These are phyloP conservation scores for Potamilus streckersoni DNA, from an alignment of 1,140 invertebrate species.

Conservation along the genomic window DNA sequence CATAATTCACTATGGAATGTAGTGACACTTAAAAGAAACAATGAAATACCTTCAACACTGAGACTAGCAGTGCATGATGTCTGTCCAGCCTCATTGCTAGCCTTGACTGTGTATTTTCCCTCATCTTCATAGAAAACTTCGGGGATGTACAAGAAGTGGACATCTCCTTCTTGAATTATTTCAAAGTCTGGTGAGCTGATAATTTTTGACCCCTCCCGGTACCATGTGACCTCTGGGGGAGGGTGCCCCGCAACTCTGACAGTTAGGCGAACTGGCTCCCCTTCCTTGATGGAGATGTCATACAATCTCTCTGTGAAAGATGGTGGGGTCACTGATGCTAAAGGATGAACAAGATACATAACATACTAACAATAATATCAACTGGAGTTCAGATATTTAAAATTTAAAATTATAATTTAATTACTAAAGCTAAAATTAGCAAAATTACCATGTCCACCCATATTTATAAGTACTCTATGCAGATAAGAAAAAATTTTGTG, in stretches of 20 bases:
- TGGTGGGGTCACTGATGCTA: slow-evolving; percentile 69
- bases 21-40: too few species aligned
- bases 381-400: too few species aligned
- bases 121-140: slow-evolving; percentile 70
- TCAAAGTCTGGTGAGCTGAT: slow-evolving; percentile 67
- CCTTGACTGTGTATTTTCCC: slow-evolving; percentile 75
- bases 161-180: slow-evolving; percentile 64
- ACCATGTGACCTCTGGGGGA: slow-evolving; percentile 69
- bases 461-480: too few species aligned
- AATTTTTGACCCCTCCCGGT: slow-evolving; percentile 66
- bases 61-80: slow-evolving; percentile 62
- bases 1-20: too few species aligned
- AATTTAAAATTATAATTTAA: too few species aligned
- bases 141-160: slow-evolving; percentile 66
- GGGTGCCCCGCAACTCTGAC: slow-evolving; percentile 69
- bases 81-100: slow-evolving; percentile 64
- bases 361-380: too few species aligned
- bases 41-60: slow-evolving; percentile 58
- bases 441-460: too few species aligned
- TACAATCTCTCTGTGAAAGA: slow-evolving; percentile 67
- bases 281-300: slow-evolving; percentile 64
- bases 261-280: slow-evolving; percentile 66
- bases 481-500: too few species aligned
- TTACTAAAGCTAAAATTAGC: too few species aligned
- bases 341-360: slow-evolving; percentile 34